phyloP scores from a whole-genome alignment of 2,113 vertebrate species.

The Bubalus kerabau region DNA sequence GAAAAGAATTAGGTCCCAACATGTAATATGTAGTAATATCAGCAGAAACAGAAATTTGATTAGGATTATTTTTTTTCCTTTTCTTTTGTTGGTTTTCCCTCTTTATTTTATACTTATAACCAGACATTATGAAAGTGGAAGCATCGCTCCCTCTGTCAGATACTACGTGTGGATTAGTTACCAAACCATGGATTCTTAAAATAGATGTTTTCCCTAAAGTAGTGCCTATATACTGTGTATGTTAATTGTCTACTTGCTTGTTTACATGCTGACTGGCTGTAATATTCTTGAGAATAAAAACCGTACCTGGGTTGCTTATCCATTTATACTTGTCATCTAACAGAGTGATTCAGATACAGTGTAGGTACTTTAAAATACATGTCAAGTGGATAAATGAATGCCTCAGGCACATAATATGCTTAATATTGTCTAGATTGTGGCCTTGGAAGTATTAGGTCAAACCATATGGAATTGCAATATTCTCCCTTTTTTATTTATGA shows the following conservation, averaged over 20 bases:
- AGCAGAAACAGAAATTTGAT: not conserved
- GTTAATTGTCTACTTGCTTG: not conserved
- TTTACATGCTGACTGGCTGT: not conserved
- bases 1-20: not conserved
- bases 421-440: not conserved
- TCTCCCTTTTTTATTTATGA: not conserved
- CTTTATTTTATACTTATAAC: not conserved
- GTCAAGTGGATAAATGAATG: not conserved
- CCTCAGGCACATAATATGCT: not conserved
- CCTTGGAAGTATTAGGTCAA: not conserved
- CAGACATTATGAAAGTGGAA: not conserved
- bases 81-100: not conserved
- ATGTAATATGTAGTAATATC: not conserved
- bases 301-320: not conserved
- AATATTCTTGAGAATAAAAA: not conserved
- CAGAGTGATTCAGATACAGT: not conserved
- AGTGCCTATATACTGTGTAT: not conserved
- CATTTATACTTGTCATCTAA: not conserved
- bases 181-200: not conserved
- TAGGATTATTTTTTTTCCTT: not conserved
- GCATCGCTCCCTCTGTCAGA: not conserved
- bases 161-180: not conserved
- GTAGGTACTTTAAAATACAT: not conserved
- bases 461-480: not conserved
- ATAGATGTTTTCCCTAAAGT: not conserved